A percentile compares a stretch with the other conserved stretches of the same genome.
These are phyloP conservation scores for Syndactyla subalaris DNA, from an alignment of 2,797 vertebrate genomes.

Conservation along the genomic window DNA sequence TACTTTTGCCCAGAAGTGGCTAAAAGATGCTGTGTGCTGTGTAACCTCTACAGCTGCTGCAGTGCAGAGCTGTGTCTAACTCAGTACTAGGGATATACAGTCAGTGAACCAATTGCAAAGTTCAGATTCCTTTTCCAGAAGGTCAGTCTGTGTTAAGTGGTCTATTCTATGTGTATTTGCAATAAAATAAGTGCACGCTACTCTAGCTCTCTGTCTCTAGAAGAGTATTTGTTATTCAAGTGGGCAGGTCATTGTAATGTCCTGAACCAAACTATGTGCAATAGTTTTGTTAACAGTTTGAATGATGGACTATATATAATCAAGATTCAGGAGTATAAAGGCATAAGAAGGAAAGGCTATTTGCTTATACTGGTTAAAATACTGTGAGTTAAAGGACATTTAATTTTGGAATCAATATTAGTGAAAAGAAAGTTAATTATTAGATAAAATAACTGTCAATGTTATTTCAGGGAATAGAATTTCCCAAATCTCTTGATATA, in stretches of 20 bases:
- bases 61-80: background rate
- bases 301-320: background rate
- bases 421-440: background rate
- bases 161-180: background rate
- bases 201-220: background rate
- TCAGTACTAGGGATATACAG: background rate
- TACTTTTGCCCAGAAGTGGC: background rate
- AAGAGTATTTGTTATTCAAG: background rate
- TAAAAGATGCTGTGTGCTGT: background rate
- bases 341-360: background rate
- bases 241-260: background rate
- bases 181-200: background rate
- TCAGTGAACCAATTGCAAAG: background rate
- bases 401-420: background rate
- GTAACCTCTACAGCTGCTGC: background rate
- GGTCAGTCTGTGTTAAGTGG: background rate
- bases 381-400: background rate
- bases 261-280: background rate
- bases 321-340: background rate
- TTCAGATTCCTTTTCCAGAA: background rate
- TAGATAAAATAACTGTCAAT: background rate
- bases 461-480: background rate
- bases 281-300: background rate
- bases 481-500: background rate
- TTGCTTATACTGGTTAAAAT: background rate